These are phyloP conservation scores for Volucella inanis DNA, from an alignment of 2,888 invertebrate genomes.

Conservation along the genomic window DNA sequence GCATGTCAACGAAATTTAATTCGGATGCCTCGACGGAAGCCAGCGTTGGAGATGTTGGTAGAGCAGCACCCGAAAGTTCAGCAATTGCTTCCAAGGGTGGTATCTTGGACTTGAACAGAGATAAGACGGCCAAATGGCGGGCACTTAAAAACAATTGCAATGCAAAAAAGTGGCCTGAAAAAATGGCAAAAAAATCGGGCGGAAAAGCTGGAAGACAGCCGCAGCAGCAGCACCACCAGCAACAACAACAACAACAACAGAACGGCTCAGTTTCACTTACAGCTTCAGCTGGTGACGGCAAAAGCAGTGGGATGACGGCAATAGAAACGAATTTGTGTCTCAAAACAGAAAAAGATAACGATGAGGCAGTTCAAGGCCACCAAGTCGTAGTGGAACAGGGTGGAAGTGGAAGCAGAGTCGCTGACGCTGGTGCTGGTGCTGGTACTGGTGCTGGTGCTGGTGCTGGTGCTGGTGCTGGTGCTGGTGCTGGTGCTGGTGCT, in stretches of 20 bases:
- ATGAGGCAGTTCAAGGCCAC: constrained; percentile 62
- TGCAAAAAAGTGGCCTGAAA: constrained; percentile 81
- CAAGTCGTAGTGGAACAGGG: constrained; percentile 53
- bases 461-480: background rate
- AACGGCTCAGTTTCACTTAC: constrained; percentile 26
- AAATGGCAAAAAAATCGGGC: constrained; percentile 17
- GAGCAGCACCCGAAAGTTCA: background rate
- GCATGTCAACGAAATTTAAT: constrained; percentile 82
- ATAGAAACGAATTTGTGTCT: constrained; percentile 35
- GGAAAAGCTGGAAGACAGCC: constrained; percentile 4
- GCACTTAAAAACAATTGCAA: constrained; percentile 82
- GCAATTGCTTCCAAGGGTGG: constrained; percentile 19
- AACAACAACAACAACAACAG: constrained; percentile 9
- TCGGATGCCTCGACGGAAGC: constrained; percentile 78
- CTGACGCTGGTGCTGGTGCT: no score
- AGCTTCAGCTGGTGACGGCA: constrained; percentile 54
- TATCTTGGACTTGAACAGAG: constrained; percentile 80
- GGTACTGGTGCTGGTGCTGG: background rate
- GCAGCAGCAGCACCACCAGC: background rate
- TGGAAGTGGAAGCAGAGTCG: background rate
- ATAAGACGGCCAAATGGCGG: constrained; percentile 83
- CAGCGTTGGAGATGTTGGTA: constrained; percentile 3
- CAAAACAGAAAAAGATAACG: constrained; percentile 62
- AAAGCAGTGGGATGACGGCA: constrained; percentile 31
- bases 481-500: no score